phyloP scores from a whole-genome alignment of 2,113 vertebrate genomes.

The Grus americana region DNA sequence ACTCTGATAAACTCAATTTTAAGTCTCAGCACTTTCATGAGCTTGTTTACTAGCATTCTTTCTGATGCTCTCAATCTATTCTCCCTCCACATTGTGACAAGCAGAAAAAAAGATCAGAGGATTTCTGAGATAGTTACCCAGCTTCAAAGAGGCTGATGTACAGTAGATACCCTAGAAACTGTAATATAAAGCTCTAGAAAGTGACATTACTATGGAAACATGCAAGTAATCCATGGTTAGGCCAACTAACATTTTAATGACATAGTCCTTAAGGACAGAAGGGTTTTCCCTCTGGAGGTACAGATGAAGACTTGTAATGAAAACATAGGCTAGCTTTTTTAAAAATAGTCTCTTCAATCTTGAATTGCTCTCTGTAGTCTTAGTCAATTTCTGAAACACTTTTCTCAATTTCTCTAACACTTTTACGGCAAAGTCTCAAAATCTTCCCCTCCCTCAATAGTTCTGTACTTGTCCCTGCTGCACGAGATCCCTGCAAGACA shows the following conservation, averaged over 20 bases:
- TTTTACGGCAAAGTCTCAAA: neutral
- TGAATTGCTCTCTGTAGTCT: neutral
- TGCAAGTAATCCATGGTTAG: neutral
- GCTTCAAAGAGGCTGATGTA: neutral
- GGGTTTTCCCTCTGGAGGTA: neutral
- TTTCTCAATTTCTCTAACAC: neutral
- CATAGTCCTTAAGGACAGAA: constrained; percentile 6
- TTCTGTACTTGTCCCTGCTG: neutral
- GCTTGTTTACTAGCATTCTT: neutral
- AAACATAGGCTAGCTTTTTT: neutral
- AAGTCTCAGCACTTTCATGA: neutral
- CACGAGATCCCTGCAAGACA: neutral
- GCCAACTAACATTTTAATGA: constrained; percentile 22
- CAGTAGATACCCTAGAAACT: neutral
- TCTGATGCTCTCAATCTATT: neutral
- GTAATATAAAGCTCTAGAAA: constrained; percentile 6
- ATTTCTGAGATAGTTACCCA: neutral
- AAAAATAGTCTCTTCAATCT: neutral
- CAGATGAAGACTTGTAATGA: neutral
- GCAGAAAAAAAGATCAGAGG: constrained; percentile 15
- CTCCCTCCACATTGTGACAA: neutral
- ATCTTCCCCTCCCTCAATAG: neutral
- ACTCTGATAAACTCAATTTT: neutral
- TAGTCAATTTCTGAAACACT: neutral
- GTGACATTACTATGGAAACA: constrained; percentile 45